Percentiles rank a stretch among this genome's conserved stretches.
Conservation (phyloP, 2,797 vertebrate genomes). For the Galaxias olidus region DNA sequence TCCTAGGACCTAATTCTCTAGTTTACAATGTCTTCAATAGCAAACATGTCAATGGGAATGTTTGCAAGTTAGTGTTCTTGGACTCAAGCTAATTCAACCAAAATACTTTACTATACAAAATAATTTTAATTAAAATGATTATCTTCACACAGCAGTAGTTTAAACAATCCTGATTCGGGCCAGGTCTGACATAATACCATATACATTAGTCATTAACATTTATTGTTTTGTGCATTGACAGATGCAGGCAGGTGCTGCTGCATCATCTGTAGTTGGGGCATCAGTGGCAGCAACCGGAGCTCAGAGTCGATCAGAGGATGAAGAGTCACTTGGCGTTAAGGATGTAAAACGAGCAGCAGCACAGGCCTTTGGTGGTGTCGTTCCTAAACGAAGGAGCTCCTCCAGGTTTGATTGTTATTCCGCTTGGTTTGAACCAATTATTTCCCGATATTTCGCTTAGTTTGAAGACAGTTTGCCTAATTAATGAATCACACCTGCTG, state of each 20-base stretch:
- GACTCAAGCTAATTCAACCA: no score
- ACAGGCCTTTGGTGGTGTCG: slow-evolving; percentile 80
- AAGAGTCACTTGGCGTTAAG: slow-evolving; percentile 85
- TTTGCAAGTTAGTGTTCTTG: no score
- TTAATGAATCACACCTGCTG: background rate
- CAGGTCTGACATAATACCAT: no score
- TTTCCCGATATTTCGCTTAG: background rate
- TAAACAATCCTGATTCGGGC: no score
- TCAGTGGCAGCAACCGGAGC: slow-evolving; percentile 78
- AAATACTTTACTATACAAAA: no score
- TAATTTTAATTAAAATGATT: no score
- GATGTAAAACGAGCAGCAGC: slow-evolving; percentile 82
- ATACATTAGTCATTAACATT: background rate
- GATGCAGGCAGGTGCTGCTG: slow-evolving; percentile 70
- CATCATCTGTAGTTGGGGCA: slow-evolving; percentile 69
- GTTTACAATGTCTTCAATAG: no score
- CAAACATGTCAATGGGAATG: no score
- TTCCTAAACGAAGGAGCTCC: slow-evolving; percentile 94
- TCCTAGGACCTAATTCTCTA: no score
- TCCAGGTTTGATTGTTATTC: slow-evolving; percentile 80
- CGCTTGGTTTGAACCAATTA: background rate
- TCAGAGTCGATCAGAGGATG: slow-evolving; percentile 90
- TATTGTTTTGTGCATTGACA: slow-evolving; percentile 33
- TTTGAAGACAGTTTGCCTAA: background rate
- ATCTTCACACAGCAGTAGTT: no score